Evolutionary conservation across 2,888 invertebrate species (phyloP).

Genomic region (Biston betularia): DNA sequence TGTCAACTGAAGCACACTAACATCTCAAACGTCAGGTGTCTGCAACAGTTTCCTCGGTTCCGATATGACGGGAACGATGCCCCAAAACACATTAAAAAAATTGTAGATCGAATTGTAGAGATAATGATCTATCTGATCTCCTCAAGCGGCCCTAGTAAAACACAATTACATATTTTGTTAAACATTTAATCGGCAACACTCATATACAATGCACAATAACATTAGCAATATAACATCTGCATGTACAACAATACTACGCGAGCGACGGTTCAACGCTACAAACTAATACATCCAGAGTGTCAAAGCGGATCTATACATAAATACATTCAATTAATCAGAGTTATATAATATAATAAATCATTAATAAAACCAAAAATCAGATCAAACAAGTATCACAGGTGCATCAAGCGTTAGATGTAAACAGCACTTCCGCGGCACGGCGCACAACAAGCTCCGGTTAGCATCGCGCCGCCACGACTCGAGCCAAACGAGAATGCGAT

Average conservation of each 20-base stretch:
- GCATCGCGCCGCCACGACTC: background rate
- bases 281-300: constrained; percentile 22
- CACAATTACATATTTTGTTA: constrained; percentile 21
- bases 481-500: constrained; percentile 2
- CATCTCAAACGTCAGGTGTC: no score
- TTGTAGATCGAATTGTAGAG: no score
- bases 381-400: constrained; percentile 29
- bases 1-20: no score
- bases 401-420: constrained; percentile 27
- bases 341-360: constrained; percentile 17
- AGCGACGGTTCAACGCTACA: constrained; percentile 18
- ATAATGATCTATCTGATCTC: no score
- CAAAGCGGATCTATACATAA: background rate
- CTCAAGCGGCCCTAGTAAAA: constrained; percentile 17
- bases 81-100: no score
- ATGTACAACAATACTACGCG: constrained; percentile 15
- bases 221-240: constrained; percentile 20
- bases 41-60: no score
- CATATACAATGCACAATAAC: constrained; percentile 33
- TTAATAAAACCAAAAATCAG: constrained; percentile 14
- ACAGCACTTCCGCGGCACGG: background rate
- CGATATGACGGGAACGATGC: no score
- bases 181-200: constrained; percentile 52
- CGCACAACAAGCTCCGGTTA: constrained; percentile 1
- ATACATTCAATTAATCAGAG: background rate